Base-by-base conservation (phyloP, 1,140 invertebrate species). In the Brachionus plicatilis region DNA sequence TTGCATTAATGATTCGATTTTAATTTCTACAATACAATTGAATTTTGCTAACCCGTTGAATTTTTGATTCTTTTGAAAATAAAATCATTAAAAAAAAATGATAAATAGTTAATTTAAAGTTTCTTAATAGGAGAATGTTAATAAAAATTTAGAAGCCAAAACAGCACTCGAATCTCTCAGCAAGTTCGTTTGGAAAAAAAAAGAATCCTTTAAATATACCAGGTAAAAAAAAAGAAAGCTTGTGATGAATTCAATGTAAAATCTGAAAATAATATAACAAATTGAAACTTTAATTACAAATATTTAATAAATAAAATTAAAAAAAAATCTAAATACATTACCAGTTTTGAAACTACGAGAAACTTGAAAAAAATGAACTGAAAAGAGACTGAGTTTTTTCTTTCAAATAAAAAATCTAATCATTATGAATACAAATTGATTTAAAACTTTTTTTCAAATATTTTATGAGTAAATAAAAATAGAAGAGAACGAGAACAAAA, bases 381-480 rank as follows among this genome's bases (percentile, higher is more conserved):
- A 72, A 72, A 43, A 43, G 7, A 17, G 33, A 68, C 27, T 29
- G 27, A 33, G n/a, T 20, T 37, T 43, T 41, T 41, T 29, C 8
- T 72, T 41, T 72, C 33, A 45, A 72, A 72, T 72, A 45, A 72
- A 72, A n/a, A 72, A 72, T 72, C 37, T 72, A 45, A 72, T 60
- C n/a, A 60, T 60, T 24, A 60, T 72, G 68, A 72, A 72, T 72
- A 72, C 68, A 72, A 72, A 72, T 72, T 72, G 68, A 72, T 72
- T 72, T 72, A 72, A 43, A 72, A 60, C n/a, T 72, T 72, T 72
- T n/a, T 72, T 41, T 45, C 68, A 72, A 72, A 72, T 72, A 72
- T 72, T 72, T 72, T 72, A 72, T 72, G 14, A 72, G 68, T 41
- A 72, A 72, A 72, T 72, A 72, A 72, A 68, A 43, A 72, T 72